Conservation (phyloP, 2,888 invertebrate genomes). For the Leptinotarsa tumamoca region DNA sequence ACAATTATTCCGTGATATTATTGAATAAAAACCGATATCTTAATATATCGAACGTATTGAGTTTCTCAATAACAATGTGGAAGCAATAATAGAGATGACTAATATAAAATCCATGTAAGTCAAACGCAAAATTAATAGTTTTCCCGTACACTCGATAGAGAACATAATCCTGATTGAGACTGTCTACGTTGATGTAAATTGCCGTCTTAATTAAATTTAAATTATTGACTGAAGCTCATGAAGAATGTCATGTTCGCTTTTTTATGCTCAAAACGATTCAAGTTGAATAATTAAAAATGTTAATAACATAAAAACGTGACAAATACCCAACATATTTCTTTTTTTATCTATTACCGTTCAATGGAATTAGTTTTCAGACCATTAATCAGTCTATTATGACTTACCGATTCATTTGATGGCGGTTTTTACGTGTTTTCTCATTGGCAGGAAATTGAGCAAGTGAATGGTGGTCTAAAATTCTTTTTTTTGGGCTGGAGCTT, state of each 20-base stretch:
- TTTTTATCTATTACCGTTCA: constrained; percentile 12
- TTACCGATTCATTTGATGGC: constrained; percentile 14
- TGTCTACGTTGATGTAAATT: constrained; percentile 17
- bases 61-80: neutral
- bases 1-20: too few relatives aligned
- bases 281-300: constrained; percentile 13
- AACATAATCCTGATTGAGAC: constrained; percentile 16
- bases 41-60: neutral
- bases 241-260: constrained; percentile 16
- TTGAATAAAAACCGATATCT: too few relatives aligned
- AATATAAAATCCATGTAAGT: constrained; percentile 1
- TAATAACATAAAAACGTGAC: constrained; percentile 20
- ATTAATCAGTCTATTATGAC: constrained; percentile 16
- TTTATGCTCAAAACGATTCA: constrained; percentile 17
- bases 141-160: neutral
- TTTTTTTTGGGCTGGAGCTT: too few relatives aligned
- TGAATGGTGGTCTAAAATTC: neutral
- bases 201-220: constrained; percentile 15
- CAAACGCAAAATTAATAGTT: constrained; percentile 1
- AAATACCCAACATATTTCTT: constrained; percentile 15
- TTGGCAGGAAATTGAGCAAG: neutral
- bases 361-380: constrained; percentile 10
- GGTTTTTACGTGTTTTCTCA: neutral
- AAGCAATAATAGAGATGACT: neutral
- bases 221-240: constrained; percentile 17